A percentile compares a stretch with the other conserved stretches of the same genome.
Conservation (phyloP, 1,140 invertebrate genomes). For the Magallana ariakensis region DNA sequence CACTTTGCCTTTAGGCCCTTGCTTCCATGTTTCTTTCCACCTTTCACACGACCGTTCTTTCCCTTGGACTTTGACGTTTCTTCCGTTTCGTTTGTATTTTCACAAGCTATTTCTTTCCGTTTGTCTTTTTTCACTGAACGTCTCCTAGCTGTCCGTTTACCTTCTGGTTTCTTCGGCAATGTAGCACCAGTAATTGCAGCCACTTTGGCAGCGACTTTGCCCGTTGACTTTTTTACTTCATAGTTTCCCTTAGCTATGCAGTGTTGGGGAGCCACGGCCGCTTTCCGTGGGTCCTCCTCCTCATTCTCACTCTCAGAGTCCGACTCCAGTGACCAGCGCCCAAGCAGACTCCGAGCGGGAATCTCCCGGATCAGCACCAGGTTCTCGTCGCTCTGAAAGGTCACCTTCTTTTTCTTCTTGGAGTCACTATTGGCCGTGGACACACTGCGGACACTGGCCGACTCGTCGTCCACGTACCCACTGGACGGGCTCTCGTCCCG, state of each 20-base stretch:
- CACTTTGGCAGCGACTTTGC: slow-evolving; percentile 2
- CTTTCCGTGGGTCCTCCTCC: neutral
- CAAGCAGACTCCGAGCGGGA: slow-evolving; percentile 2
- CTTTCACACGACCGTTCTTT: neutral
- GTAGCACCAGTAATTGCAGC: slow-evolving; percentile 49
- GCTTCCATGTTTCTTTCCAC: slow-evolving; percentile 14
- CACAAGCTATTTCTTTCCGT: neutral
- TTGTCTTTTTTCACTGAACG: slow-evolving; percentile 33
- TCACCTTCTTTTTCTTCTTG: slow-evolving; percentile 52
- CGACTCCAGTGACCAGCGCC: neutral
- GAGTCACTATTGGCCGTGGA: slow-evolving; percentile 23
- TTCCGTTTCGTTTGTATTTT: slow-evolving; percentile 24
- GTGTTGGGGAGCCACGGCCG: neutral
- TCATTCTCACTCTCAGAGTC: slow-evolving; percentile 22
- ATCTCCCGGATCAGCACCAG: slow-evolving; percentile 53
- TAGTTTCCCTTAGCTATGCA: slow-evolving; percentile 44
- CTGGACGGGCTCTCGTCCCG: slow-evolving; percentile 42
- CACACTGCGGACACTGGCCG: neutral
- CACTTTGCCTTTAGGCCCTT: slow-evolving; percentile 37
- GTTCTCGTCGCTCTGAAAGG: slow-evolving; percentile 44
- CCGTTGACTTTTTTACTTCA: slow-evolving; percentile 37
- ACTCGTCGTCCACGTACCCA: slow-evolving; percentile 41
- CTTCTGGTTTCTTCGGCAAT: slow-evolving; percentile 26
- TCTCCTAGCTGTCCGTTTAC: slow-evolving; percentile 1
- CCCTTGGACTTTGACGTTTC: neutral